phyloP scores from a whole-genome alignment of 64 coral and sea anemone species.

The Orbicella faveolata region DNA sequence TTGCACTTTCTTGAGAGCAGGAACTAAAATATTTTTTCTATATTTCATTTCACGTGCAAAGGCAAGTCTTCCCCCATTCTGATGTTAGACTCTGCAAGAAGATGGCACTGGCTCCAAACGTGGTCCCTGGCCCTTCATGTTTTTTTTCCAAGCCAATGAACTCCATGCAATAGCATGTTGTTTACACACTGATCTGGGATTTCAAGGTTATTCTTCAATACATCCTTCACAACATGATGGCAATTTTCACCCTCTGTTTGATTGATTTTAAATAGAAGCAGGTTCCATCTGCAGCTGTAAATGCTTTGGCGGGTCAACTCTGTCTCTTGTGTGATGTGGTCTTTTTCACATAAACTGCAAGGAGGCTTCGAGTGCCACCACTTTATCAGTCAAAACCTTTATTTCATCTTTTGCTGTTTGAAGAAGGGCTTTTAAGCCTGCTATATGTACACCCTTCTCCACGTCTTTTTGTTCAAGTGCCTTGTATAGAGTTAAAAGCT shows the following conservation, averaged over 20 bases:
- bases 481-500: not conserved
- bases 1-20: not conserved
- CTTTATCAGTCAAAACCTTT: not conserved
- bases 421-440: constrained; percentile 11
- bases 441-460: not conserved
- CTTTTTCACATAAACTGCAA: constrained; percentile 26
- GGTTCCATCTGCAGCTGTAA: constrained; percentile 35
- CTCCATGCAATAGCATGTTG: constrained; percentile 30
- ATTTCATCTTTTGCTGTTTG: not conserved
- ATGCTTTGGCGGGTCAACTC: constrained; percentile 23
- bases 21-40: constrained; percentile 4
- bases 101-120: no score
- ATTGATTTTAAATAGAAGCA: constrained; percentile 30
- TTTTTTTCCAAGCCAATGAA: constrained; percentile 32
- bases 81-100: not conserved
- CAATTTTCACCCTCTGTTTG: constrained; percentile 38
- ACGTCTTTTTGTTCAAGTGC: not conserved
- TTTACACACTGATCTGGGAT: not conserved
- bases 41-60: constrained; percentile 10
- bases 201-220: not conserved
- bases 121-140: not conserved
- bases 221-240: not conserved
- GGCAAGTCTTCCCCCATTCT: constrained; percentile 3
- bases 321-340: not conserved
- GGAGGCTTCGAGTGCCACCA: not conserved